Base-by-base conservation (phyloP, 2,888 invertebrate genomes). In the Plusia festucae region DNA sequence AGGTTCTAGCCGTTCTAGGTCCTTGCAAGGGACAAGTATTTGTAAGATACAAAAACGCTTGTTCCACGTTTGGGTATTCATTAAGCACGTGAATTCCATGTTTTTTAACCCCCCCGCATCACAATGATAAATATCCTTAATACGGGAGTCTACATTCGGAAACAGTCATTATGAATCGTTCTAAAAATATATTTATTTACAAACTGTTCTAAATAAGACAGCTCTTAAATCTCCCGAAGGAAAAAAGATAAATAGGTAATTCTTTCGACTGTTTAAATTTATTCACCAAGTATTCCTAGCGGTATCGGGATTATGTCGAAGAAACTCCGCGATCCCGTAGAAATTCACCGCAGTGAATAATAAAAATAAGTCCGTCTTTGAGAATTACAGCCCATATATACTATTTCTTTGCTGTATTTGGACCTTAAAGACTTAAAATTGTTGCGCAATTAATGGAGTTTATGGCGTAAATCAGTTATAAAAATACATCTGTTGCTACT, bases 321-420 rank as follows among this genome's bases (percentile, higher is more conserved):
- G 70, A 73, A 82, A 86, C 79, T 84, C 24, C 83, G 58, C 73
- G 79, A 77, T 76, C 82, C 68, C 71, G 58, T 69, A 82, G 85
- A 86, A 87, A 88, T 86, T 85, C 78, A 85, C 76, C 77, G 85
- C 76, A 79, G 84, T 87, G 88, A 90, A 90, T 90, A 89, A 89
- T 88, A 86, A 85, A 85, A 85, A 81, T 81, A 79, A 81, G 60
- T 75, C 65, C 69, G 71, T 76, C 71, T 63, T 68, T 62, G 40
- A 58, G 65, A 66, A 65, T 56, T 46, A 62, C 53, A 27, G 16
- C 55, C 61, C 56, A 22, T 7, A 9, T 53, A 34, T 62, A 51
- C 24, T 40, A 40, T n/a, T 49, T 20, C 9, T 49, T 11, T 49
- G 5, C 16, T 11, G 9, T 9, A 2, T 49, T 9, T 13, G 1